Evolutionary conservation across 1,140 invertebrate genomes (phyloP).

Genomic region (Penaeus chinensis): DNA sequence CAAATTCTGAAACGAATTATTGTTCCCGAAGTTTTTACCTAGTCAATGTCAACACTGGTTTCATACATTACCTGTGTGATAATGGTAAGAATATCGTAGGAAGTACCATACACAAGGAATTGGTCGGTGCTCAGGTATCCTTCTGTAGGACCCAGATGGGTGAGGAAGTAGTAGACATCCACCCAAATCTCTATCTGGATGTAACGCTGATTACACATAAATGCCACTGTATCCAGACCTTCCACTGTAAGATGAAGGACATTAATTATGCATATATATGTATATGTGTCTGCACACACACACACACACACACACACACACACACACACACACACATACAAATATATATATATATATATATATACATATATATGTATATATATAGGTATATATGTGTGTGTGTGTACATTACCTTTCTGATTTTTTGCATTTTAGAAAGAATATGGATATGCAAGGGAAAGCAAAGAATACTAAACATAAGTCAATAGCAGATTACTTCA

Average conservation of each 20-base stretch:
- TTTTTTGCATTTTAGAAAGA: no score
- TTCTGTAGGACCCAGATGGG: conserved; percentile 31
- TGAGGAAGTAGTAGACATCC: conserved; percentile 19
- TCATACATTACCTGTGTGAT: conserved; percentile 13
- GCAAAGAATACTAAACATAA: no score
- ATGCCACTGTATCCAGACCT: conserved; percentile 34
- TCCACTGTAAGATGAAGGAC: neutral
- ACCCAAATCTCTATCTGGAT: conserved; percentile 40
- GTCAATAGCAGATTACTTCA: no score
- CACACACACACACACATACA: no score
- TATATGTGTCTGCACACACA: neutral
- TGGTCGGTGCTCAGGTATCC: conserved; percentile 49
- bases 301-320: no score
- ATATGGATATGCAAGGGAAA: no score
- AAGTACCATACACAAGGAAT: conserved; percentile 46
- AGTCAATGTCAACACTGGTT: neutral
- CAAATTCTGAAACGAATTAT: no score
- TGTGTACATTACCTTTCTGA: no score
- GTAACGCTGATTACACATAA: conserved; percentile 3
- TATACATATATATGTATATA: no score
- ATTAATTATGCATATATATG: neutral
- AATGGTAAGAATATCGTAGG: conserved; percentile 16
- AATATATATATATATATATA: no score
- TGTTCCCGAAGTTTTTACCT: no score
- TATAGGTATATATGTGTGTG: no score